Evolutionary conservation across 37 sponge, comb jelly and placozoan genomes (phyloP).

Genomic region (Hormiphora californensis): DNA sequence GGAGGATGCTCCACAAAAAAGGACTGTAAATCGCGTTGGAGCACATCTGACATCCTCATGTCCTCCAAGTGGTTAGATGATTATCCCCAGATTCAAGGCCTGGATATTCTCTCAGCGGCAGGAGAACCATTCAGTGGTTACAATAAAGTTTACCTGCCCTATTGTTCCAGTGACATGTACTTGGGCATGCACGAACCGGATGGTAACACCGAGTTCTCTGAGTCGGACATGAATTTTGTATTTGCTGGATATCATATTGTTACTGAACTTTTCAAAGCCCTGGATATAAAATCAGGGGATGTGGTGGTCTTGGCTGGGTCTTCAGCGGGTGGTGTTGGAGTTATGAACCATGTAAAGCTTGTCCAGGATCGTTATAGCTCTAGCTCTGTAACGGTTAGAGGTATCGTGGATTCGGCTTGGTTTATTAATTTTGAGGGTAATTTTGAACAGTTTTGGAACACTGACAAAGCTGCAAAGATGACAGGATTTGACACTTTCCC

Average conservation of each 20-base stretch:
- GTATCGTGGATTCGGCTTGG: slow-evolving; percentile 69
- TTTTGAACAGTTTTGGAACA: background rate
- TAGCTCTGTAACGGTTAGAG: background rate
- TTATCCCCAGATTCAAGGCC: slow-evolving; percentile 45
- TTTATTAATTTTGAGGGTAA: slow-evolving; percentile 59
- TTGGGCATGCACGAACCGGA: slow-evolving; percentile 56
- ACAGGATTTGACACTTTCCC: background rate
- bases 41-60: slow-evolving; percentile 37
- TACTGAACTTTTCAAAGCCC: slow-evolving; percentile 53
- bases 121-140: slow-evolving; percentile 51
- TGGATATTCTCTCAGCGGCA: slow-evolving; percentile 61
- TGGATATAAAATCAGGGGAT: background rate
- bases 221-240: slow-evolving; percentile 43
- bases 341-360: slow-evolving; percentile 60
- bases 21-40: slow-evolving; percentile 63
- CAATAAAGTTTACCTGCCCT: slow-evolving; percentile 64
- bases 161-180: slow-evolving; percentile 69
- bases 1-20: slow-evolving; percentile 63
- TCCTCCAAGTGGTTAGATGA: slow-evolving; percentile 48
- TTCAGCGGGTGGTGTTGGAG: slow-evolving; percentile 66
- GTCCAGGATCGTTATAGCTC: no score
- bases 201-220: background rate
- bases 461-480: background rate
- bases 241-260: slow-evolving; percentile 60
- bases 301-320: slow-evolving; percentile 63